Evolutionary conservation across 2,113 vertebrate species (phyloP).

Genomic region (Nesoenas mayeri): DNA sequence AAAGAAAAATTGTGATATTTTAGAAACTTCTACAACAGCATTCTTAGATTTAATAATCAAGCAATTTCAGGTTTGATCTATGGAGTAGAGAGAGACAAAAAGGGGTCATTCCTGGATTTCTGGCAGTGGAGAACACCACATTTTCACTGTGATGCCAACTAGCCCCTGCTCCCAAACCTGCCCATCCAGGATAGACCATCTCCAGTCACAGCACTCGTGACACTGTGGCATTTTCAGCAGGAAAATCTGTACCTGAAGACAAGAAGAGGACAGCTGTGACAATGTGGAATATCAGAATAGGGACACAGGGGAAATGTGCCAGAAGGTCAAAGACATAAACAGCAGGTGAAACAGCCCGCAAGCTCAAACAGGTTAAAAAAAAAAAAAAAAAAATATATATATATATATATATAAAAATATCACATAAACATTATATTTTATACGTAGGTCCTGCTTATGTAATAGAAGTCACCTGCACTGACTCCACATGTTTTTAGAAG

Average conservation of each 20-base stretch:
- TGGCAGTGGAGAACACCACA: too few species aligned
- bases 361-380: not conserved
- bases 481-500: not conserved
- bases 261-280: not conserved
- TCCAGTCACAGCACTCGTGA: not conserved
- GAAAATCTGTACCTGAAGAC: not conserved
- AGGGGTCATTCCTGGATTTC: not conserved
- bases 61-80: not conserved
- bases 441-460: not conserved
- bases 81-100: not conserved
- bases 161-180: not conserved
- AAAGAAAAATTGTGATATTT: not conserved
- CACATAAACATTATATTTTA: not conserved
- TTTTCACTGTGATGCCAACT: not conserved
- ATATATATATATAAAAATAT: too few species aligned
- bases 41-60: not conserved
- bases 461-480: not conserved
- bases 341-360: not conserved
- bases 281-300: not conserved
- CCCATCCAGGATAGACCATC: not conserved
- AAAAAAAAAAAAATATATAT: too few species aligned
- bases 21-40: not conserved
- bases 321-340: not conserved
- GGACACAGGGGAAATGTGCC: not conserved
- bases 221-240: not conserved